Conservation (phyloP, 2,888 invertebrate species). For the Achlya flavicornis region DNA sequence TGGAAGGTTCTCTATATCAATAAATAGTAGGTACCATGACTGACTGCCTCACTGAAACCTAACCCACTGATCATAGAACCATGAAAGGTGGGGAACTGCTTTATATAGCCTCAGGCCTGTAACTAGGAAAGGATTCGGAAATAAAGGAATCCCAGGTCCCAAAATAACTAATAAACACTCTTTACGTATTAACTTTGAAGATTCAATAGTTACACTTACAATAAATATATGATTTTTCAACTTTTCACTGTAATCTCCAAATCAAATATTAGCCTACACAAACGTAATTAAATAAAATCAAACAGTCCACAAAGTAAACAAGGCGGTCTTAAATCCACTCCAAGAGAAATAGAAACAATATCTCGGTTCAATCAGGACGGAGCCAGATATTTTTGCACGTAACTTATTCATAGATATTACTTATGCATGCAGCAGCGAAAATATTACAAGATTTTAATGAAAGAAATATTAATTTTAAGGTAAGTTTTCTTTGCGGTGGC, state of each 20-base stretch:
- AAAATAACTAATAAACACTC: no score
- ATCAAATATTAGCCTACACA: slow-evolving; percentile 32
- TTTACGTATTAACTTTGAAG: no score
- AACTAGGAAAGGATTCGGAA: no score
- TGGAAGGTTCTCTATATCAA: no score
- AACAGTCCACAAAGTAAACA: slow-evolving; percentile 18
- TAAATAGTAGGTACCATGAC: no score
- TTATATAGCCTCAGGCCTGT: no score
- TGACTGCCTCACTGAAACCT: no score
- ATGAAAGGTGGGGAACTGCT: no score
- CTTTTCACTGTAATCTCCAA: background rate
- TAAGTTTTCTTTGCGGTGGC: slow-evolving; percentile 79
- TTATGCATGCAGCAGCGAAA: slow-evolving; percentile 85
- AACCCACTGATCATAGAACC: no score
- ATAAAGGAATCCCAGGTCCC: no score
- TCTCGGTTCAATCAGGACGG: slow-evolving; percentile 54
- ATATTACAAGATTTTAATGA: slow-evolving; percentile 85
- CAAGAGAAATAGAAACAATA: slow-evolving; percentile 15
- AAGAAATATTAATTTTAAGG: slow-evolving; percentile 84
- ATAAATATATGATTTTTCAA: background rate
- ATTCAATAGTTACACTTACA: no score
- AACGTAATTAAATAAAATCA: slow-evolving; percentile 33
- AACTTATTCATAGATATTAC: slow-evolving; percentile 82
- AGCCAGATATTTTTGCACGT: slow-evolving; percentile 70
- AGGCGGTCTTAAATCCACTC: background rate